Conservation (phyloP, 2,797 vertebrate species). For the Sciaenops ocellatus region DNA sequence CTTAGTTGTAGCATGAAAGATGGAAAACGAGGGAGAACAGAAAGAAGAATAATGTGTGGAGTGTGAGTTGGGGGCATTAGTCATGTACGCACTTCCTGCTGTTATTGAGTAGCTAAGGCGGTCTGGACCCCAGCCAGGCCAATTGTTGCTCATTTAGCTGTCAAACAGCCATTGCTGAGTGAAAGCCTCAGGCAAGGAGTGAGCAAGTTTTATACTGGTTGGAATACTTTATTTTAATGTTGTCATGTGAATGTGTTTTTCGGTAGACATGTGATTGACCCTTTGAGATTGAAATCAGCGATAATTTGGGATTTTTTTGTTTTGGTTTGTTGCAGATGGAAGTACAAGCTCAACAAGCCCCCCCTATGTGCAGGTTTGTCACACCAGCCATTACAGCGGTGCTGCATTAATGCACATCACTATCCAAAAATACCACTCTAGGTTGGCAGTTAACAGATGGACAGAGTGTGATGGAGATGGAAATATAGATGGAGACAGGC, state of each 20-base stretch:
- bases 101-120: conserved; percentile 64
- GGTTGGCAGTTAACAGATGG: conserved; percentile 27
- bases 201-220: conserved; percentile 27
- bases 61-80: conserved; percentile 67
- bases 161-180: conserved; percentile 54
- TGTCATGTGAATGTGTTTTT: conserved; percentile 35
- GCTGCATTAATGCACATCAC: conserved; percentile 34
- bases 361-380: conserved; percentile 20
- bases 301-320: conserved; percentile 13
- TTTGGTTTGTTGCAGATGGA: conserved; percentile 20
- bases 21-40: conserved; percentile 39
- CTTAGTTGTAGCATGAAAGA: conserved; percentile 5
- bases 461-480: conserved; percentile 34
- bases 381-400: conserved; percentile 1
- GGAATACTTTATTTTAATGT: conserved; percentile 35
- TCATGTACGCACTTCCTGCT: conserved; percentile 73
- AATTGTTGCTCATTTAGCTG: conserved; percentile 76
- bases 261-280: conserved; percentile 17
- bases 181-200: conserved; percentile 42
- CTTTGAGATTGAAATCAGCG: conserved; percentile 27
- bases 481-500: conserved; percentile 37
- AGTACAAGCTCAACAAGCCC: not conserved
- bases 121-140: conserved; percentile 60
- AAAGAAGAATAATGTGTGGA: conserved; percentile 26
- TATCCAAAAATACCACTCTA: conserved; percentile 39